Percentiles rank a stretch among this genome's conserved stretches.
phyloP scores from a whole-genome alignment of 2,113 vertebrate species.

The Bucco capensis region DNA sequence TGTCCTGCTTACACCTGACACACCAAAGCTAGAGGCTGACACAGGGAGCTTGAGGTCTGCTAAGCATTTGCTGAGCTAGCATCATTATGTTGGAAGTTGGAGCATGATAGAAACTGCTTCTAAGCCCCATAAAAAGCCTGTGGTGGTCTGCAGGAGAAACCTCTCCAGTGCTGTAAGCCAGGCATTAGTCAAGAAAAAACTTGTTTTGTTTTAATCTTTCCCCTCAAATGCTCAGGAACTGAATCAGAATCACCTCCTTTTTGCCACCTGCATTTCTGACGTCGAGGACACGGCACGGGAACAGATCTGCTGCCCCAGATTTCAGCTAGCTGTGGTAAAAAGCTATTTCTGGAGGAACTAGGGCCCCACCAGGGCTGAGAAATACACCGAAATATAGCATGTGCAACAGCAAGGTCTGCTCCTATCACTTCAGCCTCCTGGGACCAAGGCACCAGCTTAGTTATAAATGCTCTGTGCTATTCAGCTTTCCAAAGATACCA shows the following conservation, averaged over 20 bases:
- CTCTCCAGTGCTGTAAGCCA: neutral
- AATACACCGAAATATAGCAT: neutral
- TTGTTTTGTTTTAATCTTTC: slow-evolving; percentile 11
- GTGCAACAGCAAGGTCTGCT: slow-evolving; percentile 4
- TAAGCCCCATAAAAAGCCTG: slow-evolving; percentile 31
- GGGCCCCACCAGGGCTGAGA: neutral
- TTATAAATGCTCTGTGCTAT: slow-evolving; percentile 30
- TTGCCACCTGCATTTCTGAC: slow-evolving; percentile 20
- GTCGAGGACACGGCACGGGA: neutral
- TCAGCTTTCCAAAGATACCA: slow-evolving; percentile 39
- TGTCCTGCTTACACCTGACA: neutral
- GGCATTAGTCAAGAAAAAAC: slow-evolving; percentile 36
- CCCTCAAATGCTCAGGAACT: slow-evolving; percentile 11
- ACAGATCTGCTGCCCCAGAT: neutral
- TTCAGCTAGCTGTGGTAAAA: neutral
- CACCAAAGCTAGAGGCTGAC: neutral
- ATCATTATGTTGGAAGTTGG: slow-evolving; percentile 18
- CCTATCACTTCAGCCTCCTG: slow-evolving; percentile 39
- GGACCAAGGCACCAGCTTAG: slow-evolving; percentile 20
- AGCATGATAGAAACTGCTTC: slow-evolving; percentile 31
- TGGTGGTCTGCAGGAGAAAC: slow-evolving; percentile 20
- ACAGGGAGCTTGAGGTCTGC: neutral
- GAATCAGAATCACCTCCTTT: neutral
- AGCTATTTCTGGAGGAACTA: neutral
- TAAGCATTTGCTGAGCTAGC: neutral